These are phyloP conservation scores for Pempheris klunzingeri DNA, from an alignment of 2,797 vertebrate species.

Conservation along the genomic window DNA sequence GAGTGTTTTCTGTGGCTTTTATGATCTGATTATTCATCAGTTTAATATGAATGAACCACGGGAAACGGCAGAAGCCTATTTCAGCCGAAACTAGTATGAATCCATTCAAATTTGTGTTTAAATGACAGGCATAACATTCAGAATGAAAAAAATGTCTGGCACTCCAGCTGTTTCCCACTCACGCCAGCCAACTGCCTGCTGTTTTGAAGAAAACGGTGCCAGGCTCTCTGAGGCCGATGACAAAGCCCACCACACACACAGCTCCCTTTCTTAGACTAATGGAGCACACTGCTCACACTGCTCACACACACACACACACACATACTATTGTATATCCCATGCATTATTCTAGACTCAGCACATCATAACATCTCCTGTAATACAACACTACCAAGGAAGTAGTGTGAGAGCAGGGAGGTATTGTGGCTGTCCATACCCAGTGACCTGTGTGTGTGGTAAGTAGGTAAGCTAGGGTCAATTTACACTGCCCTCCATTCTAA, in stretches of 20 bases:
- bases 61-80: conserved; percentile 10
- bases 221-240: conserved; percentile 32
- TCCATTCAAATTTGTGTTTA: conserved; percentile 41
- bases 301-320: conserved; percentile 18
- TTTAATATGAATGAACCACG: conserved; percentile 21
- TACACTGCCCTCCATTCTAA: conserved; percentile 36
- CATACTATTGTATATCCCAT: conserved; percentile 56
- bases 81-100: conserved; percentile 34
- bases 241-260: conserved; percentile 28
- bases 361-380: conserved; percentile 52
- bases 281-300: conserved; percentile 4
- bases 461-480: conserved; percentile 37
- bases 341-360: conserved; percentile 42
- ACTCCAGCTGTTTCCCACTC: conserved; percentile 31
- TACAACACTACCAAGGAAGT: conserved; percentile 34
- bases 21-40: conserved; percentile 21
- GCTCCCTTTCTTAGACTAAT: conserved; percentile 20
- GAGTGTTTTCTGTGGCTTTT: conserved; percentile 14
- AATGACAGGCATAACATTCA: conserved; percentile 20
- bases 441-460: conserved; percentile 28
- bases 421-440: conserved; percentile 4
- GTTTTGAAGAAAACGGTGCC: conserved; percentile 24
- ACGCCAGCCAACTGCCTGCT: conserved; percentile 15
- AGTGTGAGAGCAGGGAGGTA: conserved; percentile 7
- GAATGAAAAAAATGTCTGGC: conserved; percentile 15